phyloP scores from a whole-genome alignment of 2,888 invertebrate species.

The Phanerotoma sp. region DNA sequence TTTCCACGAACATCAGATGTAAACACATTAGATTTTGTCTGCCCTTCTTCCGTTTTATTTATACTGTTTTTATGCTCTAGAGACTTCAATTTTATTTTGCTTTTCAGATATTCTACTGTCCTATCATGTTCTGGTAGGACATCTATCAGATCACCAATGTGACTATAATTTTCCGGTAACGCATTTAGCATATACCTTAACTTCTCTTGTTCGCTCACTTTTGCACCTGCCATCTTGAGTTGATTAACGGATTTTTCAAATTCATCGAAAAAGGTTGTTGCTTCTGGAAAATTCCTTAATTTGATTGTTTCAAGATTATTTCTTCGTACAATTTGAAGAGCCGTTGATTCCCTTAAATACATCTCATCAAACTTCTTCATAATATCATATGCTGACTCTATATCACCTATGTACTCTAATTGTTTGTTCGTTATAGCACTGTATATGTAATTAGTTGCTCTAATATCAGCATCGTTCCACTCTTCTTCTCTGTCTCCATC shows the following conservation, averaged over 20 bases:
- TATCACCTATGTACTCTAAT: neutral
- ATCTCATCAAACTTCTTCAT: constrained; percentile 1
- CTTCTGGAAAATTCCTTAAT: constrained; percentile 22
- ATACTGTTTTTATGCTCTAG: constrained; percentile 9
- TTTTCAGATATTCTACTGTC: constrained; percentile 39
- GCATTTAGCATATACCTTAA: constrained; percentile 37
- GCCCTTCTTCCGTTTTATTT: neutral
- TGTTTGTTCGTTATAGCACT: neutral
- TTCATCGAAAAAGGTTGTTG: constrained; percentile 30
- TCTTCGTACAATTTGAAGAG: neutral
- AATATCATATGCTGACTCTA: neutral
- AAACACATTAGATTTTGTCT: neutral
- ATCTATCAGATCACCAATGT: constrained; percentile 40
- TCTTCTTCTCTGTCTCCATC: constrained; percentile 4
- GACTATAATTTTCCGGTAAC: constrained; percentile 35
- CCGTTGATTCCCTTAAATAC: constrained; percentile 2
- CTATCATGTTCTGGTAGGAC: constrained; percentile 32
- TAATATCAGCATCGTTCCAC: neutral
- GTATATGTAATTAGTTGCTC: neutral
- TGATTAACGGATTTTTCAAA: constrained; percentile 37
- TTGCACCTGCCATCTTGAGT: constrained; percentile 34
- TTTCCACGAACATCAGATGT: neutral
- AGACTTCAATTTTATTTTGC: constrained; percentile 31
- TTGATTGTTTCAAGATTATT: neutral
- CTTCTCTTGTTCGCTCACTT: constrained; percentile 35